Percentiles rank a stretch among this genome's conserved stretches.
Evolutionary conservation across 2,797 vertebrate genomes (phyloP).

Genomic region (Botia almorhae): DNA sequence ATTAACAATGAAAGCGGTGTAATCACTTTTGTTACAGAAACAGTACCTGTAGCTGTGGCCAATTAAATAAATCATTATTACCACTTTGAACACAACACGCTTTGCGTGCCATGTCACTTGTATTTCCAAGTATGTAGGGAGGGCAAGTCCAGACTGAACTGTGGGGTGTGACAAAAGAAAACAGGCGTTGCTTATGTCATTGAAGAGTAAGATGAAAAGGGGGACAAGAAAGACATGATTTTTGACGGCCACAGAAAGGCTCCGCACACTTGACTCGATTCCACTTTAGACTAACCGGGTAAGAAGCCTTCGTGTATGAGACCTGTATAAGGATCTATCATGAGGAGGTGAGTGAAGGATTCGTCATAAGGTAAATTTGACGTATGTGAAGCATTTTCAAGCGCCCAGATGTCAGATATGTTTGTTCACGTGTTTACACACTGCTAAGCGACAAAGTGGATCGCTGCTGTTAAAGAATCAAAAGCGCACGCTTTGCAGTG

Average conservation of each 20-base stretch:
- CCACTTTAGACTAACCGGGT: background rate
- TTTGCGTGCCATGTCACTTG: background rate
- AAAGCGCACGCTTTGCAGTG: too few species aligned
- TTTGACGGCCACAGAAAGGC: background rate
- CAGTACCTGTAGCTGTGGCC: background rate
- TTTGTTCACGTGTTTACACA: conserved; percentile 3
- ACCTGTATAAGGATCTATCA: background rate
- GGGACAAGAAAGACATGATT: conserved; percentile 5
- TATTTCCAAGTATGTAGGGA: conserved; percentile 1
- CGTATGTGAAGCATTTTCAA: conserved; percentile 1
- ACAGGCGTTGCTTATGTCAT: conserved; percentile 47
- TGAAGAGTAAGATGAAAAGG: conserved; percentile 25
- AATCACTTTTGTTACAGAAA: background rate
- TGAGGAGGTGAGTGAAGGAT: background rate
- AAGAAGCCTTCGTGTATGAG: background rate
- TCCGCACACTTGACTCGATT: background rate
- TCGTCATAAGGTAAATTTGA: conserved; percentile 17
- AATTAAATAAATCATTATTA: background rate
- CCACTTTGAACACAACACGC: background rate
- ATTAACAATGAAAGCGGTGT: background rate
- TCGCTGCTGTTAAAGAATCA: background rate
- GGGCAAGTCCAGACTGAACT: conserved; percentile 49
- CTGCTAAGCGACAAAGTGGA: background rate
- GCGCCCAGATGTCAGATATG: background rate
- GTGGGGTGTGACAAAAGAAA: conserved; percentile 47